Evolutionary conservation across 2,797 vertebrate species (phyloP), one percentile per base, ranked within the genome.

Genomic region (Pampus argenteus): DNA sequence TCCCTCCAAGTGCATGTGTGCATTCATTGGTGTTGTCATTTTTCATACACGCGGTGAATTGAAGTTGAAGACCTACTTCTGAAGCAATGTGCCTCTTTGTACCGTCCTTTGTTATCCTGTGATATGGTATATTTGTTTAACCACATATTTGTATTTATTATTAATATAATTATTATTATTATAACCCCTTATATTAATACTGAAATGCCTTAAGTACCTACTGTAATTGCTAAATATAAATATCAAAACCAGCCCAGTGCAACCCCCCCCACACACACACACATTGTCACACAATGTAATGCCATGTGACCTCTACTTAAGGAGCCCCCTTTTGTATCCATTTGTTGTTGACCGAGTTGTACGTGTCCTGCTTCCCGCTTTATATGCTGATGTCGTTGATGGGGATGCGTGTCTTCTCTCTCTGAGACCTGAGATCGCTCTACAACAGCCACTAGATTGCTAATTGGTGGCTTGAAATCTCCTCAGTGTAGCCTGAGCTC

Each of bases 401-500:
- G 72, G 48, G 29, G 71, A 63, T 79, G 74, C 34, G 51, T 26
- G 23, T 72, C 64, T 76, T 72, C 64, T 76, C 64, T 57, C 50
- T 49, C 48, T 0, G 73, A 82, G 86, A 77, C 80, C 82, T 17
- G 71, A 72, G 71, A 75, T 79, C 18, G 59, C 81, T 71, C 71
- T 57, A 34, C 74, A 85, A 78, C 85, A 79, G 81, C 71, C 86
- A 72, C 49, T 59, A 52, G 66, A 79, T 63, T 62, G 75, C 86
- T 93, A 93, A 94, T 93, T 94, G 89, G 91, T 87, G 79, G 85
- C 86, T 89, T 86, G 86, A 91, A 90, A 89, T 90, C 91, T 86
- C 79, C 83, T 81, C 87, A 76, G 83, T 70, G 72, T 71, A 77
- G 71, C 80, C 72, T 18, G 67, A 81, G 86, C 83, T 75, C 74